Evolutionary conservation across 2,113 vertebrate genomes (phyloP), one percentile per base, ranked within the genome.

Genomic region (Ifrita kowaldi): DNA sequence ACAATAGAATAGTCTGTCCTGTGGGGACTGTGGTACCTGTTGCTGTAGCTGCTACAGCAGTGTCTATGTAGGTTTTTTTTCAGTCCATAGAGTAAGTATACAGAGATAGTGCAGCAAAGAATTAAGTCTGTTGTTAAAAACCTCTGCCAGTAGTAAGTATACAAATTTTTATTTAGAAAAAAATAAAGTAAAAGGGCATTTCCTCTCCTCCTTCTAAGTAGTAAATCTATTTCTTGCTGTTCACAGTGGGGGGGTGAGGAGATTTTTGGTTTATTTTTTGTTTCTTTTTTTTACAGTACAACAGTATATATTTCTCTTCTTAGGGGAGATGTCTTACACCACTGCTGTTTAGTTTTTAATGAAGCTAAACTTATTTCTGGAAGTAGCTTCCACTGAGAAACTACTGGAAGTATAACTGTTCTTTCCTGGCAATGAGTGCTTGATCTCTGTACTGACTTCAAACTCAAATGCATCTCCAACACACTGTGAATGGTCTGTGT

Each of bases 1-100:
- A 23, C 0, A 0, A 0, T 4, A 8, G 13, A 0, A 0, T 4
- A 8, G 13, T 2, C 57, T 9, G 8, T 7, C 20, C 35, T 14
- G 16, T 6, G 16, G 7, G 11, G 8, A 22, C 46, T n/a, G 41
- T 0, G 1, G n/a, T 7, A 27, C 15, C 4, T 4, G 3, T 9
- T 19, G 41, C n/a, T 74, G 33, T 8, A 47, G 47, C 18, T 60
- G 6, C 41, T 22, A n/a, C 50, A 49, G 46, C n/a, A 20, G 7
- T 7, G 18, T 10, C 33, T 27, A 7, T 0, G 0, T 1, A 26
- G 8, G 1, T 0, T 28, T 41, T 59, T 59, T 53, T 42, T 35
- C 30, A 44, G 53, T 37, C 33, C n/a, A n/a, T n/a, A n/a, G n/a
- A n/a, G n/a, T n/a, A n/a, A n/a, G n/a, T n/a, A n/a, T n/a, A n/a